Percentiles rank a stretch among this genome's conserved stretches.
Evolutionary conservation across 1,140 invertebrate species (phyloP).

Genomic region (Nasonia giraulti): DNA sequence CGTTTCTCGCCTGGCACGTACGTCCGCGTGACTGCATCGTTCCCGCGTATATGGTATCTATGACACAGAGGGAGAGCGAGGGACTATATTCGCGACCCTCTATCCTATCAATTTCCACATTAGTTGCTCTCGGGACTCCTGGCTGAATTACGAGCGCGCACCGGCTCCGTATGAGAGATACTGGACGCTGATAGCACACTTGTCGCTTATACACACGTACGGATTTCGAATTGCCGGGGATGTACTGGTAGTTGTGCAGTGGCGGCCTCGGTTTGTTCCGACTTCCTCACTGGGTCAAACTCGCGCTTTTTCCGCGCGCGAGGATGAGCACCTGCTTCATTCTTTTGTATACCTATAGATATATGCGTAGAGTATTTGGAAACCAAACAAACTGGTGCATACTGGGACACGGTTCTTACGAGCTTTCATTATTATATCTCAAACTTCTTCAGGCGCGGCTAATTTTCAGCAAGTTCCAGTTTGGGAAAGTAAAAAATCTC

Average conservation of each 20-base stretch:
- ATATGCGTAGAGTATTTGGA: not conserved
- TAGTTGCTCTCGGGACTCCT: constrained; percentile 29
- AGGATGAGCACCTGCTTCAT: no score
- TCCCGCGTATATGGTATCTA: constrained; percentile 18
- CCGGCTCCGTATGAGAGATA: constrained; percentile 8
- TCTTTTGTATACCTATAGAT: no score
- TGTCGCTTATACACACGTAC: not conserved
- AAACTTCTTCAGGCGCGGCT: not conserved
- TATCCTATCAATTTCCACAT: constrained; percentile 38
- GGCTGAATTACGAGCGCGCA: constrained; percentile 26
- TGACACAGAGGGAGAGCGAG: constrained; percentile 9
- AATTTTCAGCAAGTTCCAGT: not conserved
- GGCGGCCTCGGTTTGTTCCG: not conserved
- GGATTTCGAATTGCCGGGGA: not conserved
- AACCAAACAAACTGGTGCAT: not conserved
- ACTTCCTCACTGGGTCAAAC: not conserved
- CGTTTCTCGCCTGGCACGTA: constrained; percentile 42
- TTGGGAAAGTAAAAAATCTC: not conserved
- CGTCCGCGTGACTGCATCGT: constrained; percentile 49
- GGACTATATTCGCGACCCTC: not conserved
- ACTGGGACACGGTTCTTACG: not conserved
- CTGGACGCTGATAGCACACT: constrained; percentile 21
- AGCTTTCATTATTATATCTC: not conserved
- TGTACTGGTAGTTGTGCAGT: not conserved
- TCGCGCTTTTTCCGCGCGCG: not conserved